Conservation (phyloP, 64 coral and sea anemone species). For the Dendrophyllia cribrosa region DNA sequence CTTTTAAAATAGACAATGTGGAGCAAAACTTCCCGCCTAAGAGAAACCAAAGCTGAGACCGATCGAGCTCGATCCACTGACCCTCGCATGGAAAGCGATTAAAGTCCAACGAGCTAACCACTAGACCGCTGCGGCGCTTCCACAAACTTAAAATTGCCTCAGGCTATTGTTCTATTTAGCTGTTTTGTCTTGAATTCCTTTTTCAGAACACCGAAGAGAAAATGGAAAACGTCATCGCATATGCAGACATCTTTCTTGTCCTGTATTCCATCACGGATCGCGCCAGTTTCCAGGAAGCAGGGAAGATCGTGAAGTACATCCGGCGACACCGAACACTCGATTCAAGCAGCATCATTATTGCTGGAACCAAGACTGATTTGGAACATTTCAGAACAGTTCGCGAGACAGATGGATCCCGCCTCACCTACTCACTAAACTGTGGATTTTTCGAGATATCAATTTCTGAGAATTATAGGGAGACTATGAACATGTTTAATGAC, state of each 20-base stretch:
- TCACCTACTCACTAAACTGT: slow-evolving; percentile 78
- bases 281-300: slow-evolving; percentile 77
- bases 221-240: slow-evolving; percentile 75
- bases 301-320: slow-evolving; percentile 77
- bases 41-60: too few species aligned
- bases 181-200: background rate
- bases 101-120: too few species aligned
- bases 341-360: slow-evolving; percentile 79
- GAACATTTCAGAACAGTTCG: slow-evolving; percentile 83
- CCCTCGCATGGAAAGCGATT: too few species aligned
- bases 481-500: slow-evolving; percentile 76
- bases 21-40: too few species aligned
- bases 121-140: background rate
- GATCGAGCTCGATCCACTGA: too few species aligned
- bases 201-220: slow-evolving; percentile 83
- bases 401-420: slow-evolving; percentile 68
- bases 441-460: slow-evolving; percentile 89
- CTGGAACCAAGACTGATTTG: slow-evolving; percentile 83
- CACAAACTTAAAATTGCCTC: background rate
- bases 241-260: slow-evolving; percentile 85
- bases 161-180: background rate
- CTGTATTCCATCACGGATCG: slow-evolving; percentile 89
- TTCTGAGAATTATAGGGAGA: slow-evolving; percentile 78
- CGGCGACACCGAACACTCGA: slow-evolving; percentile 70
- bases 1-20: too few species aligned